Percentiles rank a stretch among this genome's conserved stretches.
phyloP scores from a whole-genome alignment of 2,888 invertebrate species.

The Scaptomyza polygonia region DNA sequence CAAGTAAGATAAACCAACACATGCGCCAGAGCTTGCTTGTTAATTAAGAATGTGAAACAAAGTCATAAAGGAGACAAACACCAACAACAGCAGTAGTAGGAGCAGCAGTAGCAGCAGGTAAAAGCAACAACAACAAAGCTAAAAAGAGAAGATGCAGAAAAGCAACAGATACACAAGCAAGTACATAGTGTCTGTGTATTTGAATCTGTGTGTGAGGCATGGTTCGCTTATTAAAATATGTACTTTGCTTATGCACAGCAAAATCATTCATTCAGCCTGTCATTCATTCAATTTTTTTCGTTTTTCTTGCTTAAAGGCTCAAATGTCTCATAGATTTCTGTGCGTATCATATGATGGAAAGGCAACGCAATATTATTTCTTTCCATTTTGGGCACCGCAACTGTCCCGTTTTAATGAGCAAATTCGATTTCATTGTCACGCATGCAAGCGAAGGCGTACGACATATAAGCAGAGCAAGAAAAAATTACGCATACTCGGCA shows the following conservation, averaged over 20 bases:
- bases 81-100: constrained; percentile 14
- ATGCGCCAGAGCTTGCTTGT: constrained; percentile 67
- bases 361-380: constrained; percentile 16
- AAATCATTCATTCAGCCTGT: constrained; percentile 41
- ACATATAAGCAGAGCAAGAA: too few relatives aligned
- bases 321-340: constrained; percentile 37
- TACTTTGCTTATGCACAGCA: constrained; percentile 18
- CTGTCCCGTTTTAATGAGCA: constrained; percentile 71
- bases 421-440: constrained; percentile 79
- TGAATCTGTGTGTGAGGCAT: constrained; percentile 5
- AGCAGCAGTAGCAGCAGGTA: constrained; percentile 36
- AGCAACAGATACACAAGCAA: constrained; percentile 11
- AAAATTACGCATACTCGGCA: constrained; percentile 71
- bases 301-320: constrained; percentile 39
- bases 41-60: constrained; percentile 78
- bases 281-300: too few relatives aligned
- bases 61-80: constrained; percentile 70
- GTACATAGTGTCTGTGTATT: neutral
- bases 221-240: constrained; percentile 49
- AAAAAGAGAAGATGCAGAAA: constrained; percentile 15
- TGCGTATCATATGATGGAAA: constrained; percentile 20
- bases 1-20: constrained; percentile 62
- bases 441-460: too few relatives aligned
- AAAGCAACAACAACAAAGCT: constrained; percentile 32
- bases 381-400: constrained; percentile 25